Conservation (phyloP, 1,140 invertebrate species). For the Tetraneura akinire region DNA sequence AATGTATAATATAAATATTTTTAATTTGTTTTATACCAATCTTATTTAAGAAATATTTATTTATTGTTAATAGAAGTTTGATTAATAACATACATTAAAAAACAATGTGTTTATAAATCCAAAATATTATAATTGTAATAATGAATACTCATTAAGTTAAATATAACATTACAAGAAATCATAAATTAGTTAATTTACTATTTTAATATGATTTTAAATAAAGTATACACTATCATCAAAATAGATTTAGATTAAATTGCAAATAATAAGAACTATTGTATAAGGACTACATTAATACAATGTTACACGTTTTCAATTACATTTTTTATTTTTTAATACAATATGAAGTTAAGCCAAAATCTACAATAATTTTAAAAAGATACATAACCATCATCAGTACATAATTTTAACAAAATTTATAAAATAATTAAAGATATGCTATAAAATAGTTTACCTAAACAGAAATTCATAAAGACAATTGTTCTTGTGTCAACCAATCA, state of each 20-base stretch:
- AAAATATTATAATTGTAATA: no score
- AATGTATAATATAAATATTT: neutral
- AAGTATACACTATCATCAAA: neutral
- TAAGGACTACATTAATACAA: neutral
- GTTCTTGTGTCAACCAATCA: constrained; percentile 19
- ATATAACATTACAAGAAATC: no score
- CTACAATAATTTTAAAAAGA: neutral
- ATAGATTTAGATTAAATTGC: no score
- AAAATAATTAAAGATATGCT: neutral
- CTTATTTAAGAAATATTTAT: neutral
- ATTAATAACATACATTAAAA: constrained; percentile 19
- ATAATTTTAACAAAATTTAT: neutral
- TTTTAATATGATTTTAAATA: neutral
- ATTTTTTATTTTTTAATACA: neutral
- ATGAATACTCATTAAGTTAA: no score
- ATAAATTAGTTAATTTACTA: no score
- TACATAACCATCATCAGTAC: constrained; percentile 11
- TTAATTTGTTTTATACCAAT: neutral
- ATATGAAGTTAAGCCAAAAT: constrained; percentile 10
- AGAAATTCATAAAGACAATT: constrained; percentile 5
- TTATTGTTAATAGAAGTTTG: constrained; percentile 22
- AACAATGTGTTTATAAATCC: constrained; percentile 4
- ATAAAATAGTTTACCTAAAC: neutral
- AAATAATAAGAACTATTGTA: no score
- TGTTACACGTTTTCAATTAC: neutral